phyloP scores from a whole-genome alignment of 2,797 vertebrate species.

The Gorsachius magnificus region DNA sequence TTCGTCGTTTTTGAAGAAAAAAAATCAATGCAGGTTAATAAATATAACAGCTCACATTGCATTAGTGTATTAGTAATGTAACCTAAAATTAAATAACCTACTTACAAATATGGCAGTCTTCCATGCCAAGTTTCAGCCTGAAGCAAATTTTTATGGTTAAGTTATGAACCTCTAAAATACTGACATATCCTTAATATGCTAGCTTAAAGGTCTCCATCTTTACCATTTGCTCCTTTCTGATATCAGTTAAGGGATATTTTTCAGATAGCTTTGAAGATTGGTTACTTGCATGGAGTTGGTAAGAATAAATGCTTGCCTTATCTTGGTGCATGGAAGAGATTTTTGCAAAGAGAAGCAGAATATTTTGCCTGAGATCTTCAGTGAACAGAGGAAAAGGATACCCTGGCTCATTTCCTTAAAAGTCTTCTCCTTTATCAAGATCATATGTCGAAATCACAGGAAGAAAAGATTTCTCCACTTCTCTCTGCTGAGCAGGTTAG shows the following conservation, averaged over 20 bases:
- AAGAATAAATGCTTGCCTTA: background rate
- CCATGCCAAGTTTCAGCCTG: conserved; percentile 40
- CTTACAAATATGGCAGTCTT: conserved; percentile 60
- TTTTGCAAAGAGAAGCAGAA: background rate
- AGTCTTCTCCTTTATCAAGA: background rate
- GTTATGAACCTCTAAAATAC: conserved; percentile 69
- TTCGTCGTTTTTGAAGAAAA: background rate
- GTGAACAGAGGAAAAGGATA: background rate
- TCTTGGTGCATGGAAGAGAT: background rate
- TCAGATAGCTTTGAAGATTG: background rate
- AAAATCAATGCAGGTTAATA: conserved; percentile 52
- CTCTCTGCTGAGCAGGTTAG: background rate
- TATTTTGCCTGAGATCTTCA: background rate
- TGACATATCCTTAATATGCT: conserved; percentile 48
- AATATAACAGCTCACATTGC: conserved; percentile 11
- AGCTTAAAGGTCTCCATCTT: conserved; percentile 53
- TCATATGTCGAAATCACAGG: background rate
- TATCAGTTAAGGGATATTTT: background rate
- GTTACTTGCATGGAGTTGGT: background rate
- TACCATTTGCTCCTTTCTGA: conserved; percentile 29
- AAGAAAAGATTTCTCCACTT: background rate
- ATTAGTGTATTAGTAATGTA: conserved; percentile 28
- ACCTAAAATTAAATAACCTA: conserved; percentile 58
- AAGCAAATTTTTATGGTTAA: conserved; percentile 65
- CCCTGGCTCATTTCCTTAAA: background rate